Evolutionary conservation across 2,113 vertebrate species (phyloP).

Genomic region (Platichthys stellatus): DNA sequence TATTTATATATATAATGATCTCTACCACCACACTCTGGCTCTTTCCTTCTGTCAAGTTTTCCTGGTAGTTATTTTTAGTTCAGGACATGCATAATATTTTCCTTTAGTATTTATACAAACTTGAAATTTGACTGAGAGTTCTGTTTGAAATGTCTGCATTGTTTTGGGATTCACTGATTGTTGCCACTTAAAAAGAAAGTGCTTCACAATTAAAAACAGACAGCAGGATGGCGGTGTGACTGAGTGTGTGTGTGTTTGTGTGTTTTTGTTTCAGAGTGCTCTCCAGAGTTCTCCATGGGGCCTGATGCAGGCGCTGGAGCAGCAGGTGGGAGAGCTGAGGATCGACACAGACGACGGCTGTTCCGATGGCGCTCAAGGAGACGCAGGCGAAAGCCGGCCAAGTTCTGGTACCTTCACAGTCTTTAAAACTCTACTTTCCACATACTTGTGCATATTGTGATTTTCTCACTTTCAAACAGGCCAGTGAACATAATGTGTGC

Average conservation of each 20-base stretch:
- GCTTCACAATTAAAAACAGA: too few species aligned
- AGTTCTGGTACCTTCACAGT: conserved; percentile 70
- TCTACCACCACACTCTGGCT: too few species aligned
- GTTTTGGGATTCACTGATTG: too few species aligned
- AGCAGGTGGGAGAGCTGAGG: conserved; percentile 80
- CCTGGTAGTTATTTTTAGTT: too few species aligned
- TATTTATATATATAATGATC: too few species aligned
- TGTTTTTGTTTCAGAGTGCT: conserved; percentile 72
- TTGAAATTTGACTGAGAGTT: too few species aligned
- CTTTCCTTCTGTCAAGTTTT: too few species aligned
- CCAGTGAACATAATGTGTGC: neutral
- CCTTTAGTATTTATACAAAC: too few species aligned
- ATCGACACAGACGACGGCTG: conserved; percentile 57
- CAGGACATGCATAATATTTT: too few species aligned
- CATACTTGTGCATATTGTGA: neutral
- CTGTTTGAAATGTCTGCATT: too few species aligned
- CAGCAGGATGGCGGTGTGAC: neutral
- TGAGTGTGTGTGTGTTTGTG: conserved; percentile 5
- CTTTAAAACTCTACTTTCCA: neutral
- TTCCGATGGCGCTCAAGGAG: conserved; percentile 63
- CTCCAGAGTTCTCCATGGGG: conserved; percentile 79
- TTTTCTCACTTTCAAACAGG: conserved; percentile 1
- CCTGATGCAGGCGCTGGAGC: conserved; percentile 77
- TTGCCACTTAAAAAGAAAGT: too few species aligned
- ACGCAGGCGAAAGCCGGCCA: conserved; percentile 63